Conservation (phyloP, 2,888 invertebrate species). For the Gymnocheta viridis region DNA sequence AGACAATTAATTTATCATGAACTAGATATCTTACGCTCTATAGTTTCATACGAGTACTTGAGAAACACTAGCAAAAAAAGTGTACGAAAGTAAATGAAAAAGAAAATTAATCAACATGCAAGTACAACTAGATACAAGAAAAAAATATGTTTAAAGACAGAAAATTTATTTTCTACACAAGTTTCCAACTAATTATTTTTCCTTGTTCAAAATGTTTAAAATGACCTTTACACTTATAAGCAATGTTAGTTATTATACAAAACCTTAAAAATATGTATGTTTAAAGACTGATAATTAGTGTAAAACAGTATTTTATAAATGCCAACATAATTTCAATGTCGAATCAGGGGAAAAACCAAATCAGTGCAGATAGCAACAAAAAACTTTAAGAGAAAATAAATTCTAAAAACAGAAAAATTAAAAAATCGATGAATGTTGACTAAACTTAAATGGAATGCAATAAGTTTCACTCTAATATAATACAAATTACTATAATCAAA, state of each 20-base stretch:
- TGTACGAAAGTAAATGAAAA: not conserved
- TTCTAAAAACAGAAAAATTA: too few species aligned
- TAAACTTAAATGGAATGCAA: not conserved
- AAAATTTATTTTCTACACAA: not conserved
- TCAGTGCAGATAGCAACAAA: not conserved
- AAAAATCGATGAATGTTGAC: constrained; percentile 21
- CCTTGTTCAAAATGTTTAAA: not conserved
- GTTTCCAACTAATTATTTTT: not conserved
- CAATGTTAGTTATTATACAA: not conserved
- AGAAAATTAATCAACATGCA: not conserved
- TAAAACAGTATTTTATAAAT: not conserved
- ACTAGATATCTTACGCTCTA: not conserved
- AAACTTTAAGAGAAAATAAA: not conserved
- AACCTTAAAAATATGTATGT: not conserved
- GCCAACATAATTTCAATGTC: not conserved
- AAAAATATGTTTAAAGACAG: not conserved
- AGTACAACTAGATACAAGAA: not conserved
- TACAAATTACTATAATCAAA: not conserved
- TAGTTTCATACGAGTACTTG: not conserved
- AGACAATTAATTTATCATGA: constrained; percentile 55
- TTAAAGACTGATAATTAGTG: not conserved
- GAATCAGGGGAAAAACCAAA: not conserved
- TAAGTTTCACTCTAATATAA: not conserved
- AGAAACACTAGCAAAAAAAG: not conserved
- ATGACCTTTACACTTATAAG: not conserved